These are phyloP conservation scores for Pristionchus entomophagus DNA, from an alignment of 2,888 invertebrate genomes.

Conservation along the genomic window DNA sequence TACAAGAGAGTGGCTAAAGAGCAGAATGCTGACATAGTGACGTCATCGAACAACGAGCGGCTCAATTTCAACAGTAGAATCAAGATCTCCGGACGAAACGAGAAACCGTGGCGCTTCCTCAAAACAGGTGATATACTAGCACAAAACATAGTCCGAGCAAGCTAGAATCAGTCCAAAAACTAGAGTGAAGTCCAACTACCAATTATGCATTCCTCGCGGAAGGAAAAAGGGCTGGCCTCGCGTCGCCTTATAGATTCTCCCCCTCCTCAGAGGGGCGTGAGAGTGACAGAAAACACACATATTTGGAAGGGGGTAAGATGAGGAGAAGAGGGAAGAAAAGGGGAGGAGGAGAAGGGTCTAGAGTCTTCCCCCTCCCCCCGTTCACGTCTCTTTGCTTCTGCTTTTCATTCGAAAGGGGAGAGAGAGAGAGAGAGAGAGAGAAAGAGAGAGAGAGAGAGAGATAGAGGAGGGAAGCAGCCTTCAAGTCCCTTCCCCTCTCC, in stretches of 20 bases:
- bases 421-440: constrained; percentile 17
- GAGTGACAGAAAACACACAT: constrained; percentile 26
- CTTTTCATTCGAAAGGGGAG: constrained; percentile 10
- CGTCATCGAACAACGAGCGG: no score
- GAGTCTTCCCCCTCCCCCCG: neutral
- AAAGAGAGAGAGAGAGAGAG: no score
- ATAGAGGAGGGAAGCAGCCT: neutral
- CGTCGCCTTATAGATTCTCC: neutral
- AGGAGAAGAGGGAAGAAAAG: neutral
- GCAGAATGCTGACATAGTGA: no score
- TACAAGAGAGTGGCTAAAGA: no score
- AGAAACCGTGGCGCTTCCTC: no score
- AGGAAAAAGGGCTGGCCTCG: neutral
- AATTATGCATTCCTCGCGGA: neutral
- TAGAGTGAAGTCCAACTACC: neutral
- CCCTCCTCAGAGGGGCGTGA: neutral
- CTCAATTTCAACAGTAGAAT: neutral
- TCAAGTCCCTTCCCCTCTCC: neutral
- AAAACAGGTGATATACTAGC: no score
- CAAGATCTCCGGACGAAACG: neutral
- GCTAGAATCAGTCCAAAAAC: neutral
- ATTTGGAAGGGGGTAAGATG: constrained; percentile 28
- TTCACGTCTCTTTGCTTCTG: constrained; percentile 13
- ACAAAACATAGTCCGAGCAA: neutral
- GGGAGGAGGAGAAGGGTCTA: neutral